phyloP scores from a whole-genome alignment of 2,888 invertebrate species.

The Plebejus argus region DNA sequence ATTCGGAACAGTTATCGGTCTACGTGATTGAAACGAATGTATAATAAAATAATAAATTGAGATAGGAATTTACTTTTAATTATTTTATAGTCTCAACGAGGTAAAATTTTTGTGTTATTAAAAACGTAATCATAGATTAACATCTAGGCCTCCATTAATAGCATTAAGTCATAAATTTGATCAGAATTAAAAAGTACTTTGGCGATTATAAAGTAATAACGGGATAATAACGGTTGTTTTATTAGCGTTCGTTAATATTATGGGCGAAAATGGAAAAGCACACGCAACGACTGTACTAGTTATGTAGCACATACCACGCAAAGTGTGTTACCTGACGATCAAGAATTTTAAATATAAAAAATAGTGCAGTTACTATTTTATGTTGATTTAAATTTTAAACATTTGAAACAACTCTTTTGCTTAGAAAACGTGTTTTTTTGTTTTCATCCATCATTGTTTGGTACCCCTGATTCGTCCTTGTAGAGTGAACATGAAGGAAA shows the following conservation, averaged over 20 bases:
- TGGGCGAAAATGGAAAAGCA: constrained; percentile 13
- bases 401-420: too few relatives aligned
- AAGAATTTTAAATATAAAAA: not conserved
- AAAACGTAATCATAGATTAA: constrained; percentile 8
- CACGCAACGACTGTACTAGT: not conserved
- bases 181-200: constrained; percentile 18
- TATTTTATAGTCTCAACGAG: not conserved
- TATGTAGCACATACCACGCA: not conserved
- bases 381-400: too few relatives aligned
- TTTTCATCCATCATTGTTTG: too few relatives aligned
- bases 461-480: too few relatives aligned
- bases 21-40: too few relatives aligned
- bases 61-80: too few relatives aligned
- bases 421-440: too few relatives aligned
- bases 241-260: constrained; percentile 13
- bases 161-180: constrained; percentile 5
- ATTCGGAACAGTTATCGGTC: too few relatives aligned
- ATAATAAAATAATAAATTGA: too few relatives aligned
- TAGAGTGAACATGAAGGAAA: too few relatives aligned
- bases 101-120: not conserved
- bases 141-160: not conserved
- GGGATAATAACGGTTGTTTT: constrained; percentile 1
- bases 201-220: not conserved
- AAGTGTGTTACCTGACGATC: not conserved
- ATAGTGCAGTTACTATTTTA: too few relatives aligned